Percentiles rank a stretch among this genome's conserved stretches.
Conservation (phyloP, 2,797 vertebrate species). For the Schizothorax lantsangensis region DNA sequence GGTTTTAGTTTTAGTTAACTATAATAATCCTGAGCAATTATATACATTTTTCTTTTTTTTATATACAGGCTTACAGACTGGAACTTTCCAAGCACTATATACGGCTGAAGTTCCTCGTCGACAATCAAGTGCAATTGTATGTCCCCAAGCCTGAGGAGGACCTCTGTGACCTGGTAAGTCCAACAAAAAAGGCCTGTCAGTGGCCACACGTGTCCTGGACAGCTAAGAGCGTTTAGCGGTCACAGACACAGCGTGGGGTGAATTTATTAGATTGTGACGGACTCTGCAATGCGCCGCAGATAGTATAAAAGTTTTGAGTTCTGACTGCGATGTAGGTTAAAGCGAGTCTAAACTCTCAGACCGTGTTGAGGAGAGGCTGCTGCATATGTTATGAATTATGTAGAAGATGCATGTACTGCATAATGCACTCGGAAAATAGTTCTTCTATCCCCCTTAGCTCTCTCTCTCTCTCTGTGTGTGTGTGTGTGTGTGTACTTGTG, state of each 20-base stretch:
- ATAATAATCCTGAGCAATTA: neutral
- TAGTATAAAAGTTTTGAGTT: slow-evolving; percentile 3
- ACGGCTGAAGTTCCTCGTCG: slow-evolving; percentile 85
- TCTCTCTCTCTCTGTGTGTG: neutral
- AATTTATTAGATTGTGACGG: slow-evolving; percentile 3
- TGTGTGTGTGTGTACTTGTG: neutral
- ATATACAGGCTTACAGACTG: slow-evolving; percentile 83
- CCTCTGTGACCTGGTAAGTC: slow-evolving; percentile 92
- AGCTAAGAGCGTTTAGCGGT: slow-evolving; percentile 23
- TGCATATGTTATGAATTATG: slow-evolving; percentile 70
- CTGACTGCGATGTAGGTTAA: slow-evolving; percentile 57
- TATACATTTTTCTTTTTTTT: neutral
- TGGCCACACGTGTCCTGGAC: neutral
- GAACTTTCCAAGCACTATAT: slow-evolving; percentile 87
- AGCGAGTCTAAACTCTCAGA: slow-evolving; percentile 64
- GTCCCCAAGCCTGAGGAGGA: slow-evolving; percentile 91
- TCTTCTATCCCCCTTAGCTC: slow-evolving; percentile 28
- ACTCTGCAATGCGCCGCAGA: slow-evolving; percentile 29
- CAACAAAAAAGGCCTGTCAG: neutral
- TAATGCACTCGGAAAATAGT: slow-evolving; percentile 50
- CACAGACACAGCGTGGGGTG: slow-evolving; percentile 25
- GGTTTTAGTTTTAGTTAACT: neutral
- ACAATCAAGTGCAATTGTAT: slow-evolving; percentile 83
- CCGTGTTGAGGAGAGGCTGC: slow-evolving; percentile 53
- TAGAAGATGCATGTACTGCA: slow-evolving; percentile 56